Evolutionary conservation across 2,113 vertebrate species (phyloP).

Genomic region (Oplegnathus fasciatus): DNA sequence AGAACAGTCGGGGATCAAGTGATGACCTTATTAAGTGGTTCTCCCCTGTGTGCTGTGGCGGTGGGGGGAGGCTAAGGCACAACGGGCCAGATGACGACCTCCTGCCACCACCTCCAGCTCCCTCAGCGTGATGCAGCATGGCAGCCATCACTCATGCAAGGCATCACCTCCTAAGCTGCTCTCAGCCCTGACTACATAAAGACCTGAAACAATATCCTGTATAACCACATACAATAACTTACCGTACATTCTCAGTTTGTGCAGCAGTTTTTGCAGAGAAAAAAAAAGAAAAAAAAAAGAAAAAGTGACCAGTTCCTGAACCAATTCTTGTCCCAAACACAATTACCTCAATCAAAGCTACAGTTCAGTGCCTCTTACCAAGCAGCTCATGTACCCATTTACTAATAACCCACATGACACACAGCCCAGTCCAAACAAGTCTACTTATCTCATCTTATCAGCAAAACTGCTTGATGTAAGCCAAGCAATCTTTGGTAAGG

Average conservation of each 20-base stretch:
- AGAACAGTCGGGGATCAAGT: constrained; percentile 69
- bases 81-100: constrained; percentile 60
- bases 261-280: neutral
- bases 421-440: constrained; percentile 38
- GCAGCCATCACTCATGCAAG: constrained; percentile 51
- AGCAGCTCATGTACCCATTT: constrained; percentile 29
- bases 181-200: constrained; percentile 30
- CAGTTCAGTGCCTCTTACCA: neutral
- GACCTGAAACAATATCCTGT: neutral
- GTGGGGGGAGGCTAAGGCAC: constrained; percentile 50
- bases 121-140: constrained; percentile 51
- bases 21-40: constrained; percentile 80
- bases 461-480: constrained; percentile 25
- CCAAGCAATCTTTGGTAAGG: constrained; percentile 35
- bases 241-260: neutral
- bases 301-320: neutral
- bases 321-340: neutral
- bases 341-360: neutral
- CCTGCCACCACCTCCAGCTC: constrained; percentile 50
- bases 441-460: constrained; percentile 64
- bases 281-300: neutral
- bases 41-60: constrained; percentile 47
- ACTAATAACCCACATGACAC: constrained; percentile 31
- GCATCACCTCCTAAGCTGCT: constrained; percentile 26
- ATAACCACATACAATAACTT: neutral